Evolutionary conservation across 2,797 vertebrate species (phyloP), one percentile per base, ranked within the genome.

Genomic region (Coregonus sp.): DNA sequence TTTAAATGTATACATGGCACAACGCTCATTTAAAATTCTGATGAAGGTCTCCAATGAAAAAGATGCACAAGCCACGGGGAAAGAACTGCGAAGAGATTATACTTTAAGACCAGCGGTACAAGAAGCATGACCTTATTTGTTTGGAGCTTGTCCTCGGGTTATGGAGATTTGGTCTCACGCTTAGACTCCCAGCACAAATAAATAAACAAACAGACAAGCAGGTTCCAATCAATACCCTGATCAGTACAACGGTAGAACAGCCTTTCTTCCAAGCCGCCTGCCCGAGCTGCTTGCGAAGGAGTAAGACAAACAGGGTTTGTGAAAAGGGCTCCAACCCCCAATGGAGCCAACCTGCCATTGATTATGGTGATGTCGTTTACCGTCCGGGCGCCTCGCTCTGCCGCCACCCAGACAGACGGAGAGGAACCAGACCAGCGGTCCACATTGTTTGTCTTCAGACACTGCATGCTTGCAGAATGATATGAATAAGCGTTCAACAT

Each of bases 281-380:
- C 56, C 77, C 75, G 52, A 35, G 59, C 25, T 63, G 59, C 59
- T 63, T 63, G 9, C 59, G 35, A 63, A 77, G 74, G 73, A 79
- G 68, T 79, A 81, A 84, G 85, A 83, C 81, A 87, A 87, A 88
- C 81, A 75, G 69, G 74, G 77, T 81, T 84, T 76, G 84, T 80
- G 83, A 79, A 88, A 88, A 84, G 82, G 86, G 80, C 83, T 76
- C 78, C 68, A 79, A 78, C 80, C 72, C 86, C 79, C 84, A 70
- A 78, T 29, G 33, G 81, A 72, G 79, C 82, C 78, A 80, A 84
- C 85, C 84, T 82, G 89, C 40, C 76, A 88, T 88, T 73, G 87
- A 90, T 87, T 89, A 86, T 87, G 85, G 31, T 75, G 70, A 76
- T 56, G 31, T n/a, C 29, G 2, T 14, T 47, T 79, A 40, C 56